These are phyloP conservation scores for Hypomecis punctinalis DNA, from an alignment of 2,888 invertebrate genomes.

Conservation along the genomic window DNA sequence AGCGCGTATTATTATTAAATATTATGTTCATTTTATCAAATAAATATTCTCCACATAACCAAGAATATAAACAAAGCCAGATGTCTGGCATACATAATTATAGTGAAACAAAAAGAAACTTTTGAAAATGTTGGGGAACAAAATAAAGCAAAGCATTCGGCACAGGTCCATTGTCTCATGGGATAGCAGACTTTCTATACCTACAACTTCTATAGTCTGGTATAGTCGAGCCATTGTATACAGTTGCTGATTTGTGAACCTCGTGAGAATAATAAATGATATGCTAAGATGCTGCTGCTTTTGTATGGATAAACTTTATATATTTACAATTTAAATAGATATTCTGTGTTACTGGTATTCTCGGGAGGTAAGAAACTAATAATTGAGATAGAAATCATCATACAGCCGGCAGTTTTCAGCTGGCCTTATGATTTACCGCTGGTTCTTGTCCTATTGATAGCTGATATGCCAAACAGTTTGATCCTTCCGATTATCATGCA, in stretches of 20 bases:
- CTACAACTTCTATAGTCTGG: slow-evolving; percentile 50
- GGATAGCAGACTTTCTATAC: slow-evolving; percentile 42
- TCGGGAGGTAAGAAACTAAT: slow-evolving; percentile 3
- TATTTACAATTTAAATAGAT: slow-evolving; percentile 26
- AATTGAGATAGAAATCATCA: neutral
- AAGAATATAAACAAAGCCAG: slow-evolving; percentile 22
- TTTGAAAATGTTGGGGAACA: slow-evolving; percentile 34
- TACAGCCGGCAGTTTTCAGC: no score
- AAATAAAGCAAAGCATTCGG: slow-evolving; percentile 53
- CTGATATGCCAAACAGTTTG: no score
- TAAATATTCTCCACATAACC: neutral
- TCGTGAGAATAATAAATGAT: slow-evolving; percentile 66
- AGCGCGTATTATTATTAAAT: no score
- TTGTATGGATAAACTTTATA: slow-evolving; percentile 52
- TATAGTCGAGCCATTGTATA: slow-evolving; percentile 61
- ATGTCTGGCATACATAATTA: slow-evolving; percentile 1
- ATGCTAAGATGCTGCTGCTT: slow-evolving; percentile 60
- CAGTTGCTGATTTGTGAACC: slow-evolving; percentile 65
- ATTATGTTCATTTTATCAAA: neutral
- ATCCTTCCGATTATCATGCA: no score
- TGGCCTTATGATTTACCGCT: neutral
- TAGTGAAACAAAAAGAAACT: neutral
- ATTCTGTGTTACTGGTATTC: slow-evolving; percentile 19
- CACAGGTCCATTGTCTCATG: slow-evolving; percentile 64
- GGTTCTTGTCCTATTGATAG: neutral